Evolutionary conservation across 2,113 vertebrate species (phyloP).

Genomic region (Rousettus leschenaultii): DNA sequence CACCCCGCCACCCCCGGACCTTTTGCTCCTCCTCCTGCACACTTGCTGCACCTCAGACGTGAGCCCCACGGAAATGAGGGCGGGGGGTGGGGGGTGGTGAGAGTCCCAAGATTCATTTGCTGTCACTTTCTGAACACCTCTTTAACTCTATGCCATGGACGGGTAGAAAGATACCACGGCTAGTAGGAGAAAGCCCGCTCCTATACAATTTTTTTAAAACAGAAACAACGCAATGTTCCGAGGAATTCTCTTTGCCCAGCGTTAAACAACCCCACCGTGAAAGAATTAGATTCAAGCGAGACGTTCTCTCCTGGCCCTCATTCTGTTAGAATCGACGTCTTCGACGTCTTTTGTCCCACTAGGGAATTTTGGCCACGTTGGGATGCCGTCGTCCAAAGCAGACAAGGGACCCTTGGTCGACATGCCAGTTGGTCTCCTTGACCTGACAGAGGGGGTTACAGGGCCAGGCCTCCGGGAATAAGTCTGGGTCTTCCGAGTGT

Average conservation of each 20-base stretch:
- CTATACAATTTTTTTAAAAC: neutral
- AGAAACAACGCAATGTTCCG: neutral
- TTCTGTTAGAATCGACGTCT: slow-evolving; percentile 34
- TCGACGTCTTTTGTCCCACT: neutral
- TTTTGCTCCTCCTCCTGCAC: neutral
- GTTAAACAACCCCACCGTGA: slow-evolving; percentile 22
- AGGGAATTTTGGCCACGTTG: neutral
- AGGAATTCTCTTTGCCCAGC: neutral
- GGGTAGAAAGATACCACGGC: neutral
- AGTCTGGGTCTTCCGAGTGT: neutral
- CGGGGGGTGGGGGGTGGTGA: fast-evolving
- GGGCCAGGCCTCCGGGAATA: neutral
- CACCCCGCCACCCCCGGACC: neutral
- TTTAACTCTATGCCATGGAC: neutral
- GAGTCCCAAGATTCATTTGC: neutral
- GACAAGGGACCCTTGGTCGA: neutral
- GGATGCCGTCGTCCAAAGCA: neutral
- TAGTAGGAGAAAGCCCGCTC: neutral
- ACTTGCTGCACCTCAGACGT: neutral
- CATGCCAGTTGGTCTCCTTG: neutral
- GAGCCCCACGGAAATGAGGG: neutral
- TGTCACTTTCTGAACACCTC: neutral
- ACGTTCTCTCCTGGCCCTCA: slow-evolving; percentile 5
- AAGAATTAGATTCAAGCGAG: neutral
- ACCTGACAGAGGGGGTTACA: neutral